These are phyloP conservation scores for Nothoprocta perdicaria DNA, from an alignment of 2,113 vertebrate species.

Conservation along the genomic window DNA sequence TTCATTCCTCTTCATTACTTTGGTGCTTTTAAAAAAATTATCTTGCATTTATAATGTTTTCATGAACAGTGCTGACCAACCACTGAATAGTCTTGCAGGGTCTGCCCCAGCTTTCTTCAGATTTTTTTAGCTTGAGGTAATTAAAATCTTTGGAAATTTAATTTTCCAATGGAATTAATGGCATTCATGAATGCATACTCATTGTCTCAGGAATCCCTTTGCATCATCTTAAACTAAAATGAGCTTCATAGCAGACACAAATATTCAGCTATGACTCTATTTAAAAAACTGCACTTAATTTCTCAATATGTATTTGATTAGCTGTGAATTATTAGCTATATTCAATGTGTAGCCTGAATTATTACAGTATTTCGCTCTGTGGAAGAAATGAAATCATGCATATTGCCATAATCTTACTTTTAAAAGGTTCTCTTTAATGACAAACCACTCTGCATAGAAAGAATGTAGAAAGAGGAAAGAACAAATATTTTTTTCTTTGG, in stretches of 20 bases:
- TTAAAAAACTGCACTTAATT: constrained; percentile 26
- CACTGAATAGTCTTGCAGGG: not conserved
- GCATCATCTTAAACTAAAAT: not conserved
- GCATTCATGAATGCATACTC: not conserved
- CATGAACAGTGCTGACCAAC: not conserved
- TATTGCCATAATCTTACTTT: not conserved
- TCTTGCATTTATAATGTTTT: not conserved
- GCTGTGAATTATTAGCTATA: not conserved
- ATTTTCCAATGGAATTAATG: not conserved
- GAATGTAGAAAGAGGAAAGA: not conserved
- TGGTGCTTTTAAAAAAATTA: not conserved
- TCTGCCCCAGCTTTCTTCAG: not conserved
- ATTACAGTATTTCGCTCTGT: not conserved
- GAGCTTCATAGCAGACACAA: not conserved
- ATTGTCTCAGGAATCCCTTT: not conserved
- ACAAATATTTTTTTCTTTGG: constrained; percentile 16
- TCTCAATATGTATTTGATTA: constrained; percentile 15
- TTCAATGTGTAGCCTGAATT: constrained; percentile 31
- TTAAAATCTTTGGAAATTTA: not conserved
- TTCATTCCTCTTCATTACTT: not conserved
- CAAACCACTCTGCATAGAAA: constrained; percentile 13
- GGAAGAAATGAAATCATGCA: not conserved
- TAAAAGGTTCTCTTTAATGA: constrained; percentile 1
- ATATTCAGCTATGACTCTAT: not conserved
- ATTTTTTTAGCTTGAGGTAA: not conserved